These are phyloP conservation scores for Ceramica pisi DNA, from an alignment of 2,888 invertebrate genomes.

Conservation along the genomic window DNA sequence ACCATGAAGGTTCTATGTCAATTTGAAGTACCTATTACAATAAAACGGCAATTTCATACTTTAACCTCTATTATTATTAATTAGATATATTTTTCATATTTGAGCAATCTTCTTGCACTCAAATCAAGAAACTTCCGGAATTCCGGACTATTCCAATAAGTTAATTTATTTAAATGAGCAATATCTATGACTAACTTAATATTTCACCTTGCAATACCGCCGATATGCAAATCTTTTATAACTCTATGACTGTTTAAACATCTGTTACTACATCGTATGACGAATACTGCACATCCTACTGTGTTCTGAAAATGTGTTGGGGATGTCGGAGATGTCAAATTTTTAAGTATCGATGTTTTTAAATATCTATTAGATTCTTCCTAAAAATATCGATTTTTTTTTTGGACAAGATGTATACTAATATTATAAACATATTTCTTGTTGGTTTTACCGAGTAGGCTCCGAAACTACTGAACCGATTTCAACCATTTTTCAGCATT, in stretches of 20 bases:
- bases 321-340: background rate
- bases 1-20: too few species aligned
- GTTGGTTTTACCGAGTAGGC: too few species aligned
- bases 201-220: constrained; percentile 40
- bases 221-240: constrained; percentile 41
- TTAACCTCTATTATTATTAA: too few species aligned
- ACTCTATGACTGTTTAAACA: constrained; percentile 28
- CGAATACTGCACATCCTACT: constrained; percentile 57
- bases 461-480: too few species aligned
- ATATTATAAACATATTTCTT: too few species aligned
- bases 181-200: constrained; percentile 42
- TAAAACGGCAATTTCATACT: too few species aligned
- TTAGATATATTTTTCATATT: background rate
- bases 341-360: background rate
- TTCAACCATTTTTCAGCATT: too few species aligned
- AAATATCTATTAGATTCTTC: background rate
- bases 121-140: constrained; percentile 6
- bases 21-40: too few species aligned
- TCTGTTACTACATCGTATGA: constrained; percentile 33
- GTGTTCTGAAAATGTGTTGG: constrained; percentile 37
- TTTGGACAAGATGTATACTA: background rate
- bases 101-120: background rate
- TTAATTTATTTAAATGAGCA: constrained; percentile 47
- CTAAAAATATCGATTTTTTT: background rate
- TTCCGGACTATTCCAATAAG: background rate